Conservation (phyloP, 2,797 vertebrate species). For the Hafferia zeledoni region DNA sequence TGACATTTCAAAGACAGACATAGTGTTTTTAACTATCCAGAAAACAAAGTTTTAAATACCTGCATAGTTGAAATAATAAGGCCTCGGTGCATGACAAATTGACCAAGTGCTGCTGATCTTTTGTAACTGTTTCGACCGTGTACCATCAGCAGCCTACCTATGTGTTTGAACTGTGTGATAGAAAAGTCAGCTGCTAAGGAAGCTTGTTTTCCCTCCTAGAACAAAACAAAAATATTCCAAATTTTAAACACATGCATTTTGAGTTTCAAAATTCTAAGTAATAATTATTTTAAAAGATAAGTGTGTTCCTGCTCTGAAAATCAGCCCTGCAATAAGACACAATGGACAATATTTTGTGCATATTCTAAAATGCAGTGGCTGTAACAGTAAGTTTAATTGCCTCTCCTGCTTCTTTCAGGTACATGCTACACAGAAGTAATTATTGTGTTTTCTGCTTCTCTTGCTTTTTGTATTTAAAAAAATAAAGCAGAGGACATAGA, state of each 20-base stretch:
- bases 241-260: not conserved
- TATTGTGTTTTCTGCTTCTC: not conserved
- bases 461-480: not conserved
- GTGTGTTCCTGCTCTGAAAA: not conserved
- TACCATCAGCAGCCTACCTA: conserved; percentile 95
- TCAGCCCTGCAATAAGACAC: not conserved
- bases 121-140: conserved; percentile 99
- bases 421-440: not conserved
- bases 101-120: conserved; percentile 93
- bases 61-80: conserved; percentile 99
- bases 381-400: not conserved
- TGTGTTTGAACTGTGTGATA: conserved; percentile 94
- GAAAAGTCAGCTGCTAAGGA: conserved; percentile 97
- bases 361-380: not conserved
- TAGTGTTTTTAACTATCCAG: not conserved
- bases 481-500: not conserved
- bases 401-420: not conserved
- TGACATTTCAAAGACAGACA: not conserved
- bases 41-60: conserved; percentile 74
- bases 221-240: not conserved
- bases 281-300: not conserved
- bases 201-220: conserved; percentile 95
- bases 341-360: not conserved
- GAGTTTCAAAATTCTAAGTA: not conserved
- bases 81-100: conserved; percentile 98